These are phyloP conservation scores for Anolis sagrei DNA, from an alignment of 2,113 vertebrate species.

Conservation along the genomic window DNA sequence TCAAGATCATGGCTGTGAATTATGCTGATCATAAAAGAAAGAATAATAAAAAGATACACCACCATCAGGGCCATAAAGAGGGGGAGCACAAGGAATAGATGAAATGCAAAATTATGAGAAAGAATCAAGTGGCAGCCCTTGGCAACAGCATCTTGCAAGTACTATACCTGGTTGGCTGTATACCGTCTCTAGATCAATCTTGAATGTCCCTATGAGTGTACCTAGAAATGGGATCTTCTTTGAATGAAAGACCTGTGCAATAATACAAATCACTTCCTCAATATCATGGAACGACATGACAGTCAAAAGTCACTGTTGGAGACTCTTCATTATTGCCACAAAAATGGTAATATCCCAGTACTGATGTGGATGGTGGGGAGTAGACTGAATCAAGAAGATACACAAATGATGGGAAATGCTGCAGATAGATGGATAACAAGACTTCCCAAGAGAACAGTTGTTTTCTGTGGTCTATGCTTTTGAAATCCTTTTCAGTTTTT, in stretches of 20 bases:
- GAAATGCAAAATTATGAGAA: background rate
- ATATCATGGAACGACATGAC: background rate
- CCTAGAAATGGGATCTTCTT: constrained; percentile 87
- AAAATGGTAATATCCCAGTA: background rate
- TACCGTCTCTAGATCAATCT: constrained; percentile 87
- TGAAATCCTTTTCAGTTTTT: too few relatives aligned
- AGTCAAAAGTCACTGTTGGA: background rate
- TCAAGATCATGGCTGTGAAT: background rate
- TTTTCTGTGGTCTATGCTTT: too few relatives aligned
- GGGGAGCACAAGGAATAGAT: background rate
- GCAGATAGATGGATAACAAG: background rate
- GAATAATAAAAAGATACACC: background rate
- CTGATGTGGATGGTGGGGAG: background rate
- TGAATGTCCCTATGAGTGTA: constrained; percentile 88
- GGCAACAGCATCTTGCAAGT: rapidly evolving
- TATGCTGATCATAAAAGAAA: background rate
- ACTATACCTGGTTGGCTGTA: constrained; percentile 89
- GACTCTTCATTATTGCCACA: background rate
- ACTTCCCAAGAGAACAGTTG: too few relatives aligned
- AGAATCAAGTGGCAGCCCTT: background rate
- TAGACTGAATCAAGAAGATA: background rate
- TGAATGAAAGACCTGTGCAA: constrained; percentile 89
- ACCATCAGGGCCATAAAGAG: background rate
- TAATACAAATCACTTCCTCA: constrained; percentile 30
- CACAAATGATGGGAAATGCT: background rate